A percentile compares a stretch with the other conserved stretches of the same genome.
Conservation (phyloP, 2,797 vertebrate genomes). For the Urocyon cinereoargenteus region DNA sequence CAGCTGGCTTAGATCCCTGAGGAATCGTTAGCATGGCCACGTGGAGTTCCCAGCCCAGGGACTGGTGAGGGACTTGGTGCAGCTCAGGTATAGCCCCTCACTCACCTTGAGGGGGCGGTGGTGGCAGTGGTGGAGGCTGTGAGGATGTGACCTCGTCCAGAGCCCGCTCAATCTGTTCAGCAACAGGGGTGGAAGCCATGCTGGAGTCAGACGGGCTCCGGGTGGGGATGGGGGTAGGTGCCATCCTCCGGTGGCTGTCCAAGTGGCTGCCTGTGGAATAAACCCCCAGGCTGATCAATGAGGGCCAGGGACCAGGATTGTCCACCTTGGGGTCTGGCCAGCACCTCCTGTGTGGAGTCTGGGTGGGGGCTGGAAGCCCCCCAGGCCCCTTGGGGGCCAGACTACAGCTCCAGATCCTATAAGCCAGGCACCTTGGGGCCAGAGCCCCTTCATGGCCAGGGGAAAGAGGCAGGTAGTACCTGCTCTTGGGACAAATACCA, state of each 20-base stretch:
- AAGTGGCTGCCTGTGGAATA: conserved; percentile 88
- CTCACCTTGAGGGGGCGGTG: conserved; percentile 72
- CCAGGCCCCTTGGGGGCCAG: conserved; percentile 62
- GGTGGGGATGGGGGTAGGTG: conserved; percentile 84
- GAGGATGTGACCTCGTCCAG: conserved; percentile 80
- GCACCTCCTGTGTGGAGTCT: conserved; percentile 68
- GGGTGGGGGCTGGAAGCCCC: conserved; percentile 74
- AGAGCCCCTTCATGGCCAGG: conserved; percentile 55
- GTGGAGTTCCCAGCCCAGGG: background rate
- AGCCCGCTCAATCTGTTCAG: conserved; percentile 81
- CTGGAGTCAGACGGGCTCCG: conserved; percentile 89
- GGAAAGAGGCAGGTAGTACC: conserved; percentile 75
- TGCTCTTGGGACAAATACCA: conserved; percentile 78
- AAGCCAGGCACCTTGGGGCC: conserved; percentile 60
- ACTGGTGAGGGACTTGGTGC: background rate
- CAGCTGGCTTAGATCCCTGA: background rate
- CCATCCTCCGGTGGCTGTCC: conserved; percentile 89
- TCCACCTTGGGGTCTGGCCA: conserved; percentile 81
- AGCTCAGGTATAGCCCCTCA: background rate
- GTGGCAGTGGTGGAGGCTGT: conserved; percentile 66
- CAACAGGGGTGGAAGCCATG: conserved; percentile 84
- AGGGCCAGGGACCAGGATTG: conserved; percentile 30
- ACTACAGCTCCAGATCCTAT: conserved; percentile 74
- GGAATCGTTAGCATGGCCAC: background rate
- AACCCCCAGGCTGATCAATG: conserved; percentile 57